Percentiles rank a stretch among this genome's conserved stretches.
Conservation (phyloP, 2,113 vertebrate genomes). For the Piprites chloris region DNA sequence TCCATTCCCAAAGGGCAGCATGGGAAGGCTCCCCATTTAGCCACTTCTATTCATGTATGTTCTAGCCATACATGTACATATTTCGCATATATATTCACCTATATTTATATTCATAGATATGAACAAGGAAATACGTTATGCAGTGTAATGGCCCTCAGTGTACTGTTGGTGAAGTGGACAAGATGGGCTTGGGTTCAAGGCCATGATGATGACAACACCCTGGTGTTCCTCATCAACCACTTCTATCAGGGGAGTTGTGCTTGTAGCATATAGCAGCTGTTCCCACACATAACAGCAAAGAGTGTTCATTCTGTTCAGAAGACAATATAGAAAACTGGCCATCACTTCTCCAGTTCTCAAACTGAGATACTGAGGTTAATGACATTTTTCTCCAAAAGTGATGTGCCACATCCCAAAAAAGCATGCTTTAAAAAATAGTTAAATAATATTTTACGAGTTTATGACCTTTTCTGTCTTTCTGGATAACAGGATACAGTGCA, state of each 20-base stretch:
- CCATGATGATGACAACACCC: not conserved
- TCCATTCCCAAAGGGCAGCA: not conserved
- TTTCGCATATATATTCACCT: not conserved
- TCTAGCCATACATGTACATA: not conserved
- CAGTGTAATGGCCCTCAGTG: not conserved
- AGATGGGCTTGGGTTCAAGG: not conserved
- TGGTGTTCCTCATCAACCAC: not conserved
- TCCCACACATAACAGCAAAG: not conserved
- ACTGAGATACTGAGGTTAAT: not conserved
- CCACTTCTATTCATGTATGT: not conserved
- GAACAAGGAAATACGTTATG: not conserved
- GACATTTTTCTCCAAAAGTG: not conserved
- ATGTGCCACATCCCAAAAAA: not conserved
- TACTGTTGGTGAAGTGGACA: not conserved
- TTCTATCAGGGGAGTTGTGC: not conserved
- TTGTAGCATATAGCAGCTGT: not conserved
- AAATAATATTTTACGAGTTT: not conserved
- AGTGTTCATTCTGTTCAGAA: not conserved
- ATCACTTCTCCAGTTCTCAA: not conserved
- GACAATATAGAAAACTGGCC: not conserved
- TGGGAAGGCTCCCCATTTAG: not conserved
- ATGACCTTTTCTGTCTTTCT: not conserved
- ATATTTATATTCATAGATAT: not conserved
- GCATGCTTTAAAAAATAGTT: not conserved
- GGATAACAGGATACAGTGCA: not conserved